A percentile compares a stretch with the other conserved stretches of the same genome.
Conservation (phyloP, 2,888 invertebrate genomes). For the Ametastegia equiseti region DNA sequence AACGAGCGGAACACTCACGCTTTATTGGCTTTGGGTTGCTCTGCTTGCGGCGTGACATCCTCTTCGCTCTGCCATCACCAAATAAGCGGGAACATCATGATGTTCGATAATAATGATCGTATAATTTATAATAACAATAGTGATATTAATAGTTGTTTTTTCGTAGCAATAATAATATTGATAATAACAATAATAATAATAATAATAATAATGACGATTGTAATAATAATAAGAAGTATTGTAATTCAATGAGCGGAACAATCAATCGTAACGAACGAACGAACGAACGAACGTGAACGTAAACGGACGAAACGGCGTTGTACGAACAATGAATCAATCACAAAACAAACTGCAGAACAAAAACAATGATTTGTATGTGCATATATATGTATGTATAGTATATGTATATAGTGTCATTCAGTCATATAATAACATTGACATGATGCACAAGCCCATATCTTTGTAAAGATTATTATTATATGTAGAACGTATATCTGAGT, state of each 20-base stretch:
- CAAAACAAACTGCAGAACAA: slow-evolving; percentile 18
- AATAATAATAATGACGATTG: not conserved
- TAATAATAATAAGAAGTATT: not conserved
- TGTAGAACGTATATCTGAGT: not conserved
- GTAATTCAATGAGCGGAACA: not conserved
- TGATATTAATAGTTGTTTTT: not conserved
- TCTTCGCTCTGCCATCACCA: slow-evolving; percentile 73
- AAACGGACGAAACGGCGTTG: too few species aligned
- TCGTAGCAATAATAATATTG: not conserved
- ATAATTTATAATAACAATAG: not conserved
- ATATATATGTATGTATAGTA: not conserved
- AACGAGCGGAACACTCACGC: slow-evolving; percentile 83
- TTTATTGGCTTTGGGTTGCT: slow-evolving; percentile 97
- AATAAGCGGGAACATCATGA: slow-evolving; percentile 65
- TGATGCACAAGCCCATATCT: slow-evolving; percentile 19
- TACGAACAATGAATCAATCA: slow-evolving; percentile 26
- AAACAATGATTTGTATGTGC: not conserved
- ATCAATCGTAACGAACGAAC: not conserved
- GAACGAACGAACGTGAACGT: slow-evolving; percentile 3
- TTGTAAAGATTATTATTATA: not conserved
- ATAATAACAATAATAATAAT: slow-evolving; percentile 5
- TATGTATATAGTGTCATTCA: not conserved
- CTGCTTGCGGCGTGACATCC: slow-evolving; percentile 96
- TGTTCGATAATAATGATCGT: slow-evolving; percentile 1
- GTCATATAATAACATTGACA: not conserved